phyloP scores from a whole-genome alignment of 2,113 vertebrate species.

The Equus quagga region DNA sequence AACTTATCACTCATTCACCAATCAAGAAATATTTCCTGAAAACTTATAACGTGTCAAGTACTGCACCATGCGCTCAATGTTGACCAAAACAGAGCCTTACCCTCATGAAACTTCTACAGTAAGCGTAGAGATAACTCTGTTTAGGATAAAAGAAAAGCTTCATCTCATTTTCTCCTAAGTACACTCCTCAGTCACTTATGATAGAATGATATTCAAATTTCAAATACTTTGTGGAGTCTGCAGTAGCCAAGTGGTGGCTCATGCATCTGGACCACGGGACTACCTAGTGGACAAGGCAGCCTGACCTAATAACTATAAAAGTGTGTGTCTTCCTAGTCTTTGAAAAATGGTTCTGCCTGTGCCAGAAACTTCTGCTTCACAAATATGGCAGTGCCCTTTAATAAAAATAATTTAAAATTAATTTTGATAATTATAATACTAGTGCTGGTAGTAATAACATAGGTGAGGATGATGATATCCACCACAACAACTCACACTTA shows the following conservation, averaged over 20 bases:
- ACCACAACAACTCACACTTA: background rate
- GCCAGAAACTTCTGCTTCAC: background rate
- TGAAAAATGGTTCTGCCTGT: background rate
- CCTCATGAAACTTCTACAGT: background rate
- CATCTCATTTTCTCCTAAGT: background rate
- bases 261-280: background rate
- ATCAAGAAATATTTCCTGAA: background rate
- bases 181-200: background rate
- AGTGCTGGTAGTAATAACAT: background rate
- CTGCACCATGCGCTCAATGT: background rate
- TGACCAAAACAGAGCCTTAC: background rate
- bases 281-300: background rate
- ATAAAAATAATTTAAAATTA: constrained; percentile 29
- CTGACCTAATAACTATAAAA: background rate
- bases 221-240: background rate
- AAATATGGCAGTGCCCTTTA: background rate
- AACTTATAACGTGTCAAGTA: background rate
- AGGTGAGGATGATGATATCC: background rate
- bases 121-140: background rate
- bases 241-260: background rate
- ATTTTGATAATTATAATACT: background rate
- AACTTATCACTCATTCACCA: background rate
- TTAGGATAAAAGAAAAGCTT: background rate
- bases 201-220: background rate
- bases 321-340: background rate